phyloP scores from a whole-genome alignment of 2,797 vertebrate species.

The Phoebastria nigripes region DNA sequence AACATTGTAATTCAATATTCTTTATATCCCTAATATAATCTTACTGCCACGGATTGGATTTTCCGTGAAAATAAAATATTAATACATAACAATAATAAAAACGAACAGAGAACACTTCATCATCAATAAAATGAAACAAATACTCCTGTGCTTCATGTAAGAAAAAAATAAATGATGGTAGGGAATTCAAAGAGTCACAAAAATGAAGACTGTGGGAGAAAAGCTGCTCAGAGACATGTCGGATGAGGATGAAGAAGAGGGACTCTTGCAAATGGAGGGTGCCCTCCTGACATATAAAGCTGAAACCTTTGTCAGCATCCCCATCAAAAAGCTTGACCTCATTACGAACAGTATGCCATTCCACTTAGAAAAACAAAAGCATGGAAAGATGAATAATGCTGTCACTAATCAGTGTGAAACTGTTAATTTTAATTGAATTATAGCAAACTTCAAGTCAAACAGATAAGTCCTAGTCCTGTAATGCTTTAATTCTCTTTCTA shows the following conservation, averaged over 20 bases:
- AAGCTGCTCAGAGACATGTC: neutral
- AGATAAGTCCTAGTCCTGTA: constrained; percentile 30
- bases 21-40: neutral
- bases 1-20: neutral
- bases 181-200: neutral
- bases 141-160: neutral
- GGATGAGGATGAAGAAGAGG: neutral
- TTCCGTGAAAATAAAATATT: neutral
- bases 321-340: neutral
- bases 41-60: neutral
- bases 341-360: neutral
- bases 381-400: neutral
- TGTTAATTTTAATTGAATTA: constrained; percentile 49
- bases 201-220: neutral
- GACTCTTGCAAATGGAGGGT: neutral
- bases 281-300: neutral
- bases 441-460: neutral
- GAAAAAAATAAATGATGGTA: neutral
- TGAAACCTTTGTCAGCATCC: neutral
- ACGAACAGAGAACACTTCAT: neutral
- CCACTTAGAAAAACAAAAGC: neutral
- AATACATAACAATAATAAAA: constrained; percentile 8
- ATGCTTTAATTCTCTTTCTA: constrained; percentile 48
- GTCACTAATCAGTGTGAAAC: constrained; percentile 35
- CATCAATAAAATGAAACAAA: constrained; percentile 4